These are phyloP conservation scores for Pseudomugil tenellus DNA, from an alignment of 2,797 vertebrate species.

Conservation along the genomic window DNA sequence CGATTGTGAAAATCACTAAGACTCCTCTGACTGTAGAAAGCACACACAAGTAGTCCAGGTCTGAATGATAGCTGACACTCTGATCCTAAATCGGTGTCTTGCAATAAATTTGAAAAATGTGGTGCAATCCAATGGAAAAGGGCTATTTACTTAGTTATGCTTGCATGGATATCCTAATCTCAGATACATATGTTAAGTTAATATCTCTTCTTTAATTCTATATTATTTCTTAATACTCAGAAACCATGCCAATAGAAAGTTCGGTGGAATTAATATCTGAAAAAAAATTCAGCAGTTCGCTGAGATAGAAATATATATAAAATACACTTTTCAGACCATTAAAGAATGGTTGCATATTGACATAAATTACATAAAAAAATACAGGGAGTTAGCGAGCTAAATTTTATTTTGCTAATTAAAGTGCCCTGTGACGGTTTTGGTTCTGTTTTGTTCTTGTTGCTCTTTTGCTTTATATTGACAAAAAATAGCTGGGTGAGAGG, in stretches of 20 bases:
- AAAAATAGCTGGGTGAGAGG: too few species aligned
- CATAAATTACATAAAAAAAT: too few species aligned
- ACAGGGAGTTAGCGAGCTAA: too few species aligned
- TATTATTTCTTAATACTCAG: not conserved
- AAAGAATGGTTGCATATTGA: too few species aligned
- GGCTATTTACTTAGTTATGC: not conserved
- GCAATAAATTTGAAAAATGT: not conserved
- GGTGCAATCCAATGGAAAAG: not conserved
- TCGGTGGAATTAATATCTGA: not conserved
- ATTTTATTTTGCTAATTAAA: too few species aligned
- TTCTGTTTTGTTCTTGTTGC: too few species aligned
- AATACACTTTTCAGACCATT: too few species aligned
- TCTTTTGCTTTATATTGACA: too few species aligned
- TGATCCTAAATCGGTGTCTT: constrained; percentile 14
- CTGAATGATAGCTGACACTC: constrained; percentile 40
- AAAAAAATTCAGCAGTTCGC: not conserved
- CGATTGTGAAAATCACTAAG: constrained; percentile 56
- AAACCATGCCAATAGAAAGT: not conserved
- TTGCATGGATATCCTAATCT: not conserved
- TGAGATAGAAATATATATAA: too few species aligned
- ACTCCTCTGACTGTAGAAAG: constrained; percentile 42
- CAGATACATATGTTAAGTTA: not conserved
- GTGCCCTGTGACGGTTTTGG: too few species aligned
- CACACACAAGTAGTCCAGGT: constrained; percentile 33
- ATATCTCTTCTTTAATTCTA: not conserved